These are phyloP conservation scores for Carcinoscorpius rotundicauda DNA, from an alignment of 1,140 invertebrate genomes.

Conservation along the genomic window DNA sequence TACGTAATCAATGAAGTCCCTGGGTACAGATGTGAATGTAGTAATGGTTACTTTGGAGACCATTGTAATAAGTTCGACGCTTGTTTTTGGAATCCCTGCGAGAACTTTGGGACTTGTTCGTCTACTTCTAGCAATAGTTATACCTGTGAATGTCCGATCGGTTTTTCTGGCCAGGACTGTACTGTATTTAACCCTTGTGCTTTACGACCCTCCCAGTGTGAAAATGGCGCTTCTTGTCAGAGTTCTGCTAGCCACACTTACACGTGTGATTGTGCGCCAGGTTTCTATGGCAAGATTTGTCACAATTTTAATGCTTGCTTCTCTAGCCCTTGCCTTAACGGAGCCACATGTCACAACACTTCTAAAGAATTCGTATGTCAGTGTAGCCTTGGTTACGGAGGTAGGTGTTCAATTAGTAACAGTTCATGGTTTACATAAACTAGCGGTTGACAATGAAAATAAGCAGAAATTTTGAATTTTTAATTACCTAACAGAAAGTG, in stretches of 20 bases:
- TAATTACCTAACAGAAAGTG: too few species aligned
- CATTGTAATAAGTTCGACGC: conserved; percentile 45
- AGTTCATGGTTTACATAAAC: too few species aligned
- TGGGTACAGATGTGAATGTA: conserved; percentile 23
- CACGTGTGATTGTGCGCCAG: conserved; percentile 53
- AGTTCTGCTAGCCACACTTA: conserved; percentile 55
- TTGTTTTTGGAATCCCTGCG: conserved; percentile 69
- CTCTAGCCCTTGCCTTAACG: conserved; percentile 82
- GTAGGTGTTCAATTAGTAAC: too few species aligned
- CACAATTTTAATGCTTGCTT: conserved; percentile 85
- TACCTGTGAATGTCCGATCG: conserved; percentile 42
- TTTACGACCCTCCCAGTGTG: conserved; percentile 32
- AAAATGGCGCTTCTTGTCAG: conserved; percentile 69
- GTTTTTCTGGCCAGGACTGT: conserved; percentile 70
- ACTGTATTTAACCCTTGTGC: conserved; percentile 60
- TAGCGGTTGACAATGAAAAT: too few species aligned
- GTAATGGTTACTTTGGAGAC: conserved; percentile 17
- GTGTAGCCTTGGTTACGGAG: conserved; percentile 63
- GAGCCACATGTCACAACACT: conserved; percentile 66
- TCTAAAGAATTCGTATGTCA: conserved; percentile 62
- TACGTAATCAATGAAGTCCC: conserved; percentile 16
- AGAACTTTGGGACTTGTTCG: conserved; percentile 48
- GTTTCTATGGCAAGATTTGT: conserved; percentile 43
- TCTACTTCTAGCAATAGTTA: conserved; percentile 24
- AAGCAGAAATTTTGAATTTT: too few species aligned